Evolutionary conservation across 1,140 invertebrate genomes (phyloP), one percentile per base, ranked within the genome.

Genomic region (Aphis craccivora): DNA sequence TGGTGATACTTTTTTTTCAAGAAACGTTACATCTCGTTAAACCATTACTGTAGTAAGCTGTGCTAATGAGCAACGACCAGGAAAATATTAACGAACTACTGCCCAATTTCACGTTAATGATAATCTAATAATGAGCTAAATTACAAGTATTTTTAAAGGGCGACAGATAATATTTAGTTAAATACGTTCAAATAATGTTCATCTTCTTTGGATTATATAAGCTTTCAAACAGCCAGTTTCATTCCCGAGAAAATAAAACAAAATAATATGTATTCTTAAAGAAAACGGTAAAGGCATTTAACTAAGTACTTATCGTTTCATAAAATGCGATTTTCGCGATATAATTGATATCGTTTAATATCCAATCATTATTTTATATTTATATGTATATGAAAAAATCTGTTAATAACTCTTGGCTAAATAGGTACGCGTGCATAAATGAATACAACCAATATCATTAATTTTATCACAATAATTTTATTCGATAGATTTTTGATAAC

Each of bases 141-240:
- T 67, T 35, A 83, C 14, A 92, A 92, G 9, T 37, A 83, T 83
- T 83, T 83, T 83, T 83, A 83, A 83, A 76, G 60, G 60, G 60
- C 5, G 14, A 76, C 14, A 35, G 60, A 4, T 6, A 76, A 83
- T 37, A 22, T 23, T 8, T 20, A 35, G 35, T 35, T 83, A 37
- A 37, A 83, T 37, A 83, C 7, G 20, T 83, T 83, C 20, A 83
- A 83, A 83, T 35, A 83, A 83, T 83, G 23, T 83, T 83, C 37
- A 22, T 81, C 20, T 67, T 67, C 60, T 67, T 0, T 67, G 55
- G 30, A 67, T 67, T 67, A 30, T 67, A 67, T 67, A 67, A 30
- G n/a, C 0, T n/a, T 67, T 14, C 30, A 30, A 30, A 67, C 60
- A 60, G 25, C 30, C 30, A 30, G 11, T 67, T 11, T 67, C 11